Evolutionary conservation across 2,113 vertebrate species (phyloP), one percentile per base, ranked within the genome.

Genomic region (Gobio gobio): DNA sequence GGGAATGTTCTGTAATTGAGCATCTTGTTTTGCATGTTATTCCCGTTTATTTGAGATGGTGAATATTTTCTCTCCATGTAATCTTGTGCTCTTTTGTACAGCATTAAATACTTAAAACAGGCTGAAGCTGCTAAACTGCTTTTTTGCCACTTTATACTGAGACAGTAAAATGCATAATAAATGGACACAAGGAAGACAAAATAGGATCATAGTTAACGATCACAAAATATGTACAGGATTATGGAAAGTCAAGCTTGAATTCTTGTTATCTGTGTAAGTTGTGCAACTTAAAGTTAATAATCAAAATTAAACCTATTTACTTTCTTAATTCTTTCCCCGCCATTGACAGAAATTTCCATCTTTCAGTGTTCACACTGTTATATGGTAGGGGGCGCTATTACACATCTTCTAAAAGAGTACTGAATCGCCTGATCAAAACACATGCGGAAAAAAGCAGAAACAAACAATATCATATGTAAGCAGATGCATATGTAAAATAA

Each of bases 1-100:
- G 24, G 88, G 83, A 86, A 73, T 87, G 87, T 83, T 84, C 90
- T 91, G 72, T 92, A 90, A 92, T 91, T 93, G 84, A 86, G 90
- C 82, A 83, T 91, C 85, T 90, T 86, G 84, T 86, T 82, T 54
- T 82, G 83, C 64, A 47, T 89, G 86, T 87, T 91, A 88, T 91
- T 92, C 92, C 88, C 91, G 90, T 88, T 83, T 83, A 74, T 82
- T 88, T 85, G 90, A 86, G 83, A 91, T 83, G 87, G 87, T 88
- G 86, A 87, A 90, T 45, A 45, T 73, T 24, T 47, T 45, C 78
- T 79, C 78, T 9, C 14, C 0, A 12, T 47, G 7, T 63, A 79
- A 79, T 20, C 49, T 13, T 43, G 12, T 20, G n/a, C 40, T 79
- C n/a, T 29, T 79, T 63, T 64, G 40, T 12, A 6, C 24, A 63